These are phyloP conservation scores for Falcaria lacertinaria DNA, from an alignment of 2,888 invertebrate species.

Conservation along the genomic window DNA sequence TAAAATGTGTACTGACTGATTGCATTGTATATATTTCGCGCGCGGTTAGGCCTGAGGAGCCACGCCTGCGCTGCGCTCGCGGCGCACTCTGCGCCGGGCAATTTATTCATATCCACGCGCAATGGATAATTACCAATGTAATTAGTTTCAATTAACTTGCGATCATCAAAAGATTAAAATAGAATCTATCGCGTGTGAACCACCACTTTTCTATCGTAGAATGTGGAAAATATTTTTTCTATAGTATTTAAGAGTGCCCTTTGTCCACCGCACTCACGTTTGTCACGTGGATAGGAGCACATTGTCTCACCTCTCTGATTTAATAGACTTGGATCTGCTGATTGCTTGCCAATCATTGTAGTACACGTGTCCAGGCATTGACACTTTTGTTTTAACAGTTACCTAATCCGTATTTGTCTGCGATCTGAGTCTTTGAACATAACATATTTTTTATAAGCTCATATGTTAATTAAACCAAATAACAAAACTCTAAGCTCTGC, in stretches of 20 bases:
- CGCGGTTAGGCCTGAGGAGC: too few species aligned
- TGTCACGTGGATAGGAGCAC: conserved; percentile 54
- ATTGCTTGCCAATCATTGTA: conserved; percentile 56
- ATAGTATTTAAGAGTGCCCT: conserved; percentile 33
- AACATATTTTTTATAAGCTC: too few species aligned
- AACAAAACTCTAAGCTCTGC: too few species aligned
- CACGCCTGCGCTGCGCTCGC: conserved; percentile 10
- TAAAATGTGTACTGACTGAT: too few species aligned
- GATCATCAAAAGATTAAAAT: conserved; percentile 74
- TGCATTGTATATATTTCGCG: too few species aligned
- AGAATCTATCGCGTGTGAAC: conserved; percentile 71
- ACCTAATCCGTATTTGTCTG: too few species aligned
- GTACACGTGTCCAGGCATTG: conserved; percentile 38
- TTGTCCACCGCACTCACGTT: conserved; percentile 57
- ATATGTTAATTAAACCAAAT: too few species aligned
- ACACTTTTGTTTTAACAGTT: too few species aligned
- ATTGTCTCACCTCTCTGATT: conserved; percentile 53
- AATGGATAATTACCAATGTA: conserved; percentile 47
- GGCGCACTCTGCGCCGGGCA: conserved; percentile 11
- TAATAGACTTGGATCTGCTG: conserved; percentile 50
- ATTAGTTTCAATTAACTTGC: conserved; percentile 64
- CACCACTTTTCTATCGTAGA: conserved; percentile 61
- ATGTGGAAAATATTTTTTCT: conserved; percentile 62
- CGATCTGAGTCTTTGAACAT: too few species aligned
- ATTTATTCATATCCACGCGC: conserved; percentile 39